Evolutionary conservation across 2,888 invertebrate species (phyloP), one percentile per base, ranked within the genome.

Genomic region (Drosophila anomalipes): DNA sequence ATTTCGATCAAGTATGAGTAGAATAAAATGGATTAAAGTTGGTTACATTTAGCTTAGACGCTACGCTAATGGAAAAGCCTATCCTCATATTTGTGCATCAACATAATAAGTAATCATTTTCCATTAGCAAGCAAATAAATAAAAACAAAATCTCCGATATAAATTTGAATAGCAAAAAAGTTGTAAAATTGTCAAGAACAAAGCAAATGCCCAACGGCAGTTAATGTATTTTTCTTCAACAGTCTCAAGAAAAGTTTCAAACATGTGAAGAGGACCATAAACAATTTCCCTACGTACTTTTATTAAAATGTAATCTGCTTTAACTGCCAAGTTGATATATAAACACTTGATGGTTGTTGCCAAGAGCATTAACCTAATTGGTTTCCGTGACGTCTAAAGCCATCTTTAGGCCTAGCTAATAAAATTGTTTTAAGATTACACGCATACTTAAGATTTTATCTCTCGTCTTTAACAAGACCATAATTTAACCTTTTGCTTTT

Each of bases 361-460:
- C 63, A 66, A 51, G 59, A 64, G 71, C 86, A 86, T 86, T 90
- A 90, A 67, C 78, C 77, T 86, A 86, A 90, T 90, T 86, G 90
- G 77, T 76, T 75, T 58, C 68, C 65, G 39, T 49, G 33, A 37
- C 41, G 39, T 22, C 51, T 4, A 32, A 47, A 39, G 53, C 32
- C 56, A 41, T 49, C 39, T 56, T 47, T 12, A 57, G 26, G 47
- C 56, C 58, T 44, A 59, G 76, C 78, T 81, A 83, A 82, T 82
- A 82, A 89, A 86, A 86, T 83, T 89, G 82, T 79, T 89, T 70
- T 62, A 53, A 79, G 77, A 79, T 83, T 83, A 89, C 82, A 83
- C 33, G 82, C 70, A 80, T 79, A 76, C 80, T 77, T 82, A 70
- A 79, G 83, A 84, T 70, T 74, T 79, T 70, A 88, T 80, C 84